phyloP scores from a whole-genome alignment of 2,888 invertebrate species.

The Platyscelio sp. region DNA sequence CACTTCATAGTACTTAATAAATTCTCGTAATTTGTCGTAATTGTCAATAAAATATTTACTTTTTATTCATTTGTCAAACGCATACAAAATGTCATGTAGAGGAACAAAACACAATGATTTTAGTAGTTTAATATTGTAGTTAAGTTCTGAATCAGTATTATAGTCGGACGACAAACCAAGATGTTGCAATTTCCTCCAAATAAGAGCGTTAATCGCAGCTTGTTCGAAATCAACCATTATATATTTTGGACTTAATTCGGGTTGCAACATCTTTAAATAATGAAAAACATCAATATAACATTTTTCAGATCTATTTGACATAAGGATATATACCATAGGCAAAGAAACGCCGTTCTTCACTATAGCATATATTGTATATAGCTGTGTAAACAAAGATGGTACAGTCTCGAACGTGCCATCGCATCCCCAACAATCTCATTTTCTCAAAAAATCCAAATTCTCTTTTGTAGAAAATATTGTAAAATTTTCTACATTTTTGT shows the following conservation, averaged over 20 bases:
- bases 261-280: not conserved
- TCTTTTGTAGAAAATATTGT: too few species aligned
- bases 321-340: conserved; percentile 9
- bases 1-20: not conserved
- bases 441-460: too few species aligned
- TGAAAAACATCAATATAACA: not conserved
- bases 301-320: not conserved
- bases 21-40: not conserved
- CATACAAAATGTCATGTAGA: not conserved
- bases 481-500: too few species aligned
- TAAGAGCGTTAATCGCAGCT: conserved; percentile 14
- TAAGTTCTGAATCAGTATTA: not conserved
- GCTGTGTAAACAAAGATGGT: conserved; percentile 5
- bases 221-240: conserved; percentile 7
- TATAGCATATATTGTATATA: conserved; percentile 9
- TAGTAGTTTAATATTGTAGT: not conserved
- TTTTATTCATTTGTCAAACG: not conserved
- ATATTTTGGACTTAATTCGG: not conserved
- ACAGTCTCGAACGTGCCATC: conserved; percentile 22
- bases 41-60: not conserved
- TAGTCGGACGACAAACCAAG: not conserved
- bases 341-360: not conserved
- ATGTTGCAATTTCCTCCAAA: not conserved
- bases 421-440: too few species aligned
- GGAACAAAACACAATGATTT: not conserved